Percentiles rank a stretch among this genome's conserved stretches.
phyloP scores from a whole-genome alignment of 2,797 vertebrate species.

The Danio tinwini region DNA sequence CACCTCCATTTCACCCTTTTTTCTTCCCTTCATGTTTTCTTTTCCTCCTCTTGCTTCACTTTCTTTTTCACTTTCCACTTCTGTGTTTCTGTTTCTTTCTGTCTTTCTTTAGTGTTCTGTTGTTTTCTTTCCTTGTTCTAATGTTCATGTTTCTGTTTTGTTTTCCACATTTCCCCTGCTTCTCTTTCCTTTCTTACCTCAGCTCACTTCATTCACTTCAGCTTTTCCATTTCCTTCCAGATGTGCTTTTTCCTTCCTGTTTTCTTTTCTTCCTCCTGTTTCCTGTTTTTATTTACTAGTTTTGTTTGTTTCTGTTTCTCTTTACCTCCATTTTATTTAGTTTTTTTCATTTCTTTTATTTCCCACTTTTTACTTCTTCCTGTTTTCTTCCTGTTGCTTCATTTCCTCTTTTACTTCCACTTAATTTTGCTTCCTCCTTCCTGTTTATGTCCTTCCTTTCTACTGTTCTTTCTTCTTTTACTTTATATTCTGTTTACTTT shows the following conservation, averaged over 20 bases:
- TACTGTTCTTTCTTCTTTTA: not conserved
- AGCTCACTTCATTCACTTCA: too few species aligned
- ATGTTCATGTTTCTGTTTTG: too few species aligned
- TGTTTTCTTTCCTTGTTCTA: too few species aligned
- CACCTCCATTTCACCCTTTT: not conserved
- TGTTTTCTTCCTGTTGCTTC: not conserved
- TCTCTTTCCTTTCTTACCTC: not conserved
- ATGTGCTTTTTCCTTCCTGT: too few species aligned
- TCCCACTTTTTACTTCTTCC: not conserved
- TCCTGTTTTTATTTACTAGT: not conserved
- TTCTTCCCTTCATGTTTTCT: not conserved
- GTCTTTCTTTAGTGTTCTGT: too few species aligned
- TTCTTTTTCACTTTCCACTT: not conserved
- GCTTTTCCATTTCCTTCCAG: not conserved
- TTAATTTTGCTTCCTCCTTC: not conserved
- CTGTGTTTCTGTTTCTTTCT: not conserved
- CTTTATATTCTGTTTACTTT: not conserved
- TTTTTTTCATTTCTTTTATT: too few species aligned
- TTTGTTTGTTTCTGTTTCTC: not conserved
- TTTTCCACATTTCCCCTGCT: too few species aligned
- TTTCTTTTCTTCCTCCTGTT: not conserved
- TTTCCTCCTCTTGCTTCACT: not conserved
- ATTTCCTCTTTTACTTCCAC: not conserved
- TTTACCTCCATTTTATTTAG: not conserved
- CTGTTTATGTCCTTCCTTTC: not conserved